Evolutionary conservation across 2,797 vertebrate genomes (phyloP), one percentile per base, ranked within the genome.

Genomic region (Anguilla anguilla): DNA sequence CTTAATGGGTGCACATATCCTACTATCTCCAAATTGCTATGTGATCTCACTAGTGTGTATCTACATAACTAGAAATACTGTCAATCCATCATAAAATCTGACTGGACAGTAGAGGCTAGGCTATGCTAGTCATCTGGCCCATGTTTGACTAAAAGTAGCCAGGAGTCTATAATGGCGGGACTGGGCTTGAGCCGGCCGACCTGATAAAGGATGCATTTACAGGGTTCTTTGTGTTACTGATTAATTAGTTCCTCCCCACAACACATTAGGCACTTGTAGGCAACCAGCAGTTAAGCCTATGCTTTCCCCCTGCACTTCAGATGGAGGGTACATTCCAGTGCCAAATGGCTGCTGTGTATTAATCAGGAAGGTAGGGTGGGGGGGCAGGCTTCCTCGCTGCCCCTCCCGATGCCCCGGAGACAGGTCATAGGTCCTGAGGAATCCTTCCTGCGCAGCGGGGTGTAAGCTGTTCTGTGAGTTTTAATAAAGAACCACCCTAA

Each of bases 371-470:
- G 31, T 3, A 11, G 31, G 5, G 15, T 39, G 31, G 31, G 72
- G 35, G 43, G 72, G 31, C 72, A 19, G 17, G 72, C 19, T 77
- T 43, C 72, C 72, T 81, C 3, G 0, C 35, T 43, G 2, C 19
- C 1, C 17, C 74, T 59, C 28, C 87, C 31, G 69, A 81, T 79
- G 67, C 15, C 25, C 85, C 10, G 87, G 28, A 0, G 84, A 86
- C 88, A 88, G 85, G 89, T 89, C 77, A 89, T 11, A 86, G 92
- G 89, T 82, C 7, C 82, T n/a, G 67, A 86, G 89, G 74, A 83
- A 7, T 6, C 67, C 83, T 91, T 92, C 90, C 89, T 89, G 84
- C 72, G 84, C 53, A 61, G 83, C 84, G 61, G 90, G 79, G 91
- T 82, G 85, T 74, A 53, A 0, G 84, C 85, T 90, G 88, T 92